Evolutionary conservation across 1,140 invertebrate genomes (phyloP), one percentile per base, ranked within the genome.

Genomic region (Acromyrmex charruanus): DNA sequence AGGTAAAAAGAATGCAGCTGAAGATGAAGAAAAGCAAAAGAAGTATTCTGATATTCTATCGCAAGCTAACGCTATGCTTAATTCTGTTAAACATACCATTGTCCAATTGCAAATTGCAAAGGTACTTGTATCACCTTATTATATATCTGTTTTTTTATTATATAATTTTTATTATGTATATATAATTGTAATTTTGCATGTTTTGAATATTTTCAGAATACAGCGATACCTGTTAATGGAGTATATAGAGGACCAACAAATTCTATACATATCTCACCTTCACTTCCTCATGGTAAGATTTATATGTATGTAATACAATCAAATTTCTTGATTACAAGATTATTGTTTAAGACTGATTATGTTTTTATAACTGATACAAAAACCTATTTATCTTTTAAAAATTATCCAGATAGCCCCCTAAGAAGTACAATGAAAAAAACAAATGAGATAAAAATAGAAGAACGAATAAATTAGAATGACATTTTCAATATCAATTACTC

Each of bases 81-180:
- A 95, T 95, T 95, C 94, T 90, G 98, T 99, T 88, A 99, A 99
- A 96, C 99, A 99, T 96, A 98, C 98, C 88, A 99, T 99, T 96
- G 98, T 99, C 81, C 97, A 99, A 91, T 96, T 99, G 91, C 99
- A 99, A 97, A 99, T 99, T 95, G 98, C 98, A 87, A 99, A 99
- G 97, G 98, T 98, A 96, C 93, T 39, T 63, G 21, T 55, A 79
- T 65, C 63, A 51, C 10, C 69, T 72, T 71, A 44, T 79, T 72
- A 55, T 49, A 16, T 16, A 58, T 28, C 7, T 3, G n/a, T 3
- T 14, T 49, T 49, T 49, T 49, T 49, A 49, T 21, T 16, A 44
- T 10, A 39, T 44, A 35, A 35, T 44, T 72, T 31, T 12, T 53
- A 59, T 16, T 35, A 10, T 44, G 39, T 31, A 31, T 31, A 31